Base-by-base conservation (phyloP, 2,797 vertebrate species). In the Cottoperca gobio region DNA sequence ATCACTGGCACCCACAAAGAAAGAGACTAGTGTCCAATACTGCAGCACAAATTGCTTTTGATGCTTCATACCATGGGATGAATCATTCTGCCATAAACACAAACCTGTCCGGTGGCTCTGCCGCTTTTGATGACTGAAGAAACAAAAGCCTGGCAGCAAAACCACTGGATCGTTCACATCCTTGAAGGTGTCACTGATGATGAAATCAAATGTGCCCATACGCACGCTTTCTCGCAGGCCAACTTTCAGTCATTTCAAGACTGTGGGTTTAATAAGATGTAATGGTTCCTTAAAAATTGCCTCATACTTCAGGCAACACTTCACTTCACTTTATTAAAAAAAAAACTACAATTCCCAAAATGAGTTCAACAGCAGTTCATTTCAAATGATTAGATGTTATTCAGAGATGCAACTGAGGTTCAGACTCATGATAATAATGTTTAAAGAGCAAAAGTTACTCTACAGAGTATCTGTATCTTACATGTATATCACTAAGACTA, bases 121-220 rank as follows among this genome's bases (percentile, higher is more conserved):
- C 75, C 35, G 37, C 39, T 72, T 89, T 90, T 91, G 86, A 91
- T 83, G 80, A 49, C 70, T 42, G 53, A 73, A 63, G 66, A 85
- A 90, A 89, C 85, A 90, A 89, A 84, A 77, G 73, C 37, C 80
- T 72, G 71, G 63, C 70, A 83, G 70, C 73, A 12, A 61, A 86
- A 86, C 62, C 3, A 2, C 42, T 63, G 65, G 78, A 83, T 78
- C 13, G 23, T 76, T 73, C 79, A 61, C 37, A 86, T 49, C 84
- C 79, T 79, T 87, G 82, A 91, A 90, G 79, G 86, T 87, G 78
- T 86, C 84, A 81, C 59, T 62, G 79, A 82, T 85, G 85, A 92
- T 88, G 88, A 82, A 85, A 88, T 85, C 81, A 89, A 89, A 81
- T 57, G 28, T 11, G 0, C 35, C 65, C 31, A 49, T 61, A 76